These are phyloP conservation scores for Poeciliopsis turrubarensis DNA, from an alignment of 2,113 vertebrate species.

Conservation along the genomic window DNA sequence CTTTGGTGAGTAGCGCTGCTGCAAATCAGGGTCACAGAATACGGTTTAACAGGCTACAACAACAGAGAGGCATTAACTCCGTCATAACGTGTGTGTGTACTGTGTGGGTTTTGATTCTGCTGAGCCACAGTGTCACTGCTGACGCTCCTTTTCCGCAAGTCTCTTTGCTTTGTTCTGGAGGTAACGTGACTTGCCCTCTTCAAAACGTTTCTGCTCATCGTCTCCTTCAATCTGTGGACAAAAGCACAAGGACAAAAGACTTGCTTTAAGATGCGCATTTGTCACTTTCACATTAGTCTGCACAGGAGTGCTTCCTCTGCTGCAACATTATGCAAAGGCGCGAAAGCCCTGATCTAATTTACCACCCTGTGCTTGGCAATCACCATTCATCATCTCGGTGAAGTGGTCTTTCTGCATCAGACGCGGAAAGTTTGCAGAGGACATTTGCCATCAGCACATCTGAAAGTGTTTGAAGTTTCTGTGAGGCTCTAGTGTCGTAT, in stretches of 20 bases:
- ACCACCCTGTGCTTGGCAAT: conserved; percentile 6
- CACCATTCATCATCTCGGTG: conserved; percentile 29
- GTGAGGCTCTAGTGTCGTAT: background rate
- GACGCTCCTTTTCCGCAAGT: conserved; percentile 74
- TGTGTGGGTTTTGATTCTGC: conserved; percentile 11
- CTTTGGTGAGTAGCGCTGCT: conserved; percentile 64
- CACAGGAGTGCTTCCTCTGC: conserved; percentile 14
- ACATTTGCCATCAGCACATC: background rate
- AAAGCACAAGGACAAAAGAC: conserved; percentile 14
- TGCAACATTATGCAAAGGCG: conserved; percentile 21
- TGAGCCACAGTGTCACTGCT: conserved; percentile 62
- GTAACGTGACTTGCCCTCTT: conserved; percentile 91
- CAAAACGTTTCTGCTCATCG: conserved; percentile 89
- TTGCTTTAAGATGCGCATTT: conserved; percentile 25
- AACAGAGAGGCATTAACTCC: conserved; percentile 24
- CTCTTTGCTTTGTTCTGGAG: conserved; percentile 92
- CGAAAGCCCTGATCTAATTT: conserved; percentile 36
- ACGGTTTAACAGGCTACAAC: conserved; percentile 41
- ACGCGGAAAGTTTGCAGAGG: conserved; percentile 2
- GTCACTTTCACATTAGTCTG: conserved; percentile 1
- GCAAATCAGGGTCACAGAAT: conserved; percentile 25
- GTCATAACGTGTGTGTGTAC: conserved; percentile 22
- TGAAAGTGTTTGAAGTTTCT: background rate
- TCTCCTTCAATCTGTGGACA: conserved; percentile 84
- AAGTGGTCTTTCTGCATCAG: background rate